Evolutionary conservation across 2,888 invertebrate genomes (phyloP).

Genomic region (Phanerotoma sp.): DNA sequence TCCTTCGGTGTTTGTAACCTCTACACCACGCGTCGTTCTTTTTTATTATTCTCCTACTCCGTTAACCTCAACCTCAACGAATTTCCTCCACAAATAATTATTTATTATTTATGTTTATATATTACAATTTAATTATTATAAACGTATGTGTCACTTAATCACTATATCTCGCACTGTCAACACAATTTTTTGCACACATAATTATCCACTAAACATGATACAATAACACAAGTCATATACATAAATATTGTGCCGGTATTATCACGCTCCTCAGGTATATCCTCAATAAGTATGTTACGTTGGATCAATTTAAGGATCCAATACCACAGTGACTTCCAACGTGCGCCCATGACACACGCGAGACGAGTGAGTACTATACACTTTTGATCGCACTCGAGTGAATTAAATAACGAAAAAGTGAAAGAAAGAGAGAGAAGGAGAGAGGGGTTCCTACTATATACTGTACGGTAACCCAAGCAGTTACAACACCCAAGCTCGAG

Average conservation of each 20-base stretch:
- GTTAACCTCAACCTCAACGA: neutral
- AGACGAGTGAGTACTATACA: conserved; percentile 49
- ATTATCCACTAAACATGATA: neutral
- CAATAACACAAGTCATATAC: neutral
- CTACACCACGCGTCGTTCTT: conserved; percentile 5
- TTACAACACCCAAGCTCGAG: conserved; percentile 20
- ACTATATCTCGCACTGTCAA: neutral
- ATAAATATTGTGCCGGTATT: neutral
- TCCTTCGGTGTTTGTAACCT: neutral
- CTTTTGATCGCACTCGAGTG: neutral
- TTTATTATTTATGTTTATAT: too few species aligned
- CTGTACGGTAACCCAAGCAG: neutral
- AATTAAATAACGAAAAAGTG: conserved; percentile 5
- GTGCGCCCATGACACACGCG: conserved; percentile 53
- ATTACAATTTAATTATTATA: too few species aligned
- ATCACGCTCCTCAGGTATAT: conserved; percentile 1
- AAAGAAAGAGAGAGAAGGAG: conserved; percentile 18
- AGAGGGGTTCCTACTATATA: conserved; percentile 22
- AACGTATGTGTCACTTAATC: conserved; percentile 11
- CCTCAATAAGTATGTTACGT: conserved; percentile 14
- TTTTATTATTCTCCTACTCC: conserved; percentile 3
- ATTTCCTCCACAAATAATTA: neutral
- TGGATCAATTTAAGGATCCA: conserved; percentile 43
- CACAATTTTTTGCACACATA: neutral
- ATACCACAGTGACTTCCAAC: conserved; percentile 42